These are phyloP conservation scores for Iguana delicatissima DNA, from an alignment of 2,797 vertebrate genomes.

Conservation along the genomic window DNA sequence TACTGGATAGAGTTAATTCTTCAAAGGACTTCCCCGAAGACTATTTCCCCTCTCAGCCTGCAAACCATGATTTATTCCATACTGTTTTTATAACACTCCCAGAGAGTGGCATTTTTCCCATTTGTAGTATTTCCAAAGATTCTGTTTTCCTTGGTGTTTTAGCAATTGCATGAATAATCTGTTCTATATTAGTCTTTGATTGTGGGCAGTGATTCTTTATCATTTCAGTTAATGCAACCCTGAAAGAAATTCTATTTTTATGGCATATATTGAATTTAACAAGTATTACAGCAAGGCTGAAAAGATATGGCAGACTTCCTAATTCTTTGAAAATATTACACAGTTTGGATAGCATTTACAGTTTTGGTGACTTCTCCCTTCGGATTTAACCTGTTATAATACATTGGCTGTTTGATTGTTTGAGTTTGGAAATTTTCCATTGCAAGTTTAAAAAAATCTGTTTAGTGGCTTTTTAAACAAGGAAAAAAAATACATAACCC, in stretches of 20 bases:
- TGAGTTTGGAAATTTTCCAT: constrained; percentile 23
- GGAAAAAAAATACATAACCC: constrained; percentile 20
- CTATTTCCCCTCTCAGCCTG: constrained; percentile 23
- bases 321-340: constrained; percentile 23
- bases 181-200: constrained; percentile 71
- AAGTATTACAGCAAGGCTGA: constrained; percentile 17
- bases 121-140: constrained; percentile 68
- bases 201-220: constrained; percentile 60
- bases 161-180: constrained; percentile 66
- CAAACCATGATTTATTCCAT: constrained; percentile 72
- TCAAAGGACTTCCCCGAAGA: constrained; percentile 58
- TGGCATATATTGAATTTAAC: constrained; percentile 43
- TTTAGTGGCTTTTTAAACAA: constrained; percentile 26
- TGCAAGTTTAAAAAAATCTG: neutral
- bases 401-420: constrained; percentile 26
- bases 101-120: constrained; percentile 71
- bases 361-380: constrained; percentile 37
- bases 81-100: constrained; percentile 61
- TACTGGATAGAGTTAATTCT: constrained; percentile 53
- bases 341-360: neutral
- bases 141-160: constrained; percentile 67
- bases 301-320: constrained; percentile 26
- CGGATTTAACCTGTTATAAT: constrained; percentile 24
- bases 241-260: constrained; percentile 10
- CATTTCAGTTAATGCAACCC: constrained; percentile 47